These are phyloP conservation scores for Gymnoscopelus microlampas DNA, from an alignment of 2,797 vertebrate genomes.

Conservation along the genomic window DNA sequence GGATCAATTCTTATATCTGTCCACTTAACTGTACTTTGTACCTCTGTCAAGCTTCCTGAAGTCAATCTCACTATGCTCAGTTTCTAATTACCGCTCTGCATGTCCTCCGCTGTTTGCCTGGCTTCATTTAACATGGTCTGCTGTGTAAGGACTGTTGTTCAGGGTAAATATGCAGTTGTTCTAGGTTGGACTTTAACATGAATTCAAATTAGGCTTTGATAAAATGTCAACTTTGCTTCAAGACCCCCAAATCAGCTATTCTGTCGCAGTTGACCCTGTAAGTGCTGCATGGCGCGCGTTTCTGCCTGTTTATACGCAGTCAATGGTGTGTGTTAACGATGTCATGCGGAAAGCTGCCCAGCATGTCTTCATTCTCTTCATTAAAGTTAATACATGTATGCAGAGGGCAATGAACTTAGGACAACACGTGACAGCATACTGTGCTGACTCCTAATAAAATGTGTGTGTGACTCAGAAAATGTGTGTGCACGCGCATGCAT, in stretches of 20 bases:
- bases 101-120: slow-evolving; percentile 9
- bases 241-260: background rate
- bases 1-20: slow-evolving; percentile 6
- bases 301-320: too few species aligned
- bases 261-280: background rate
- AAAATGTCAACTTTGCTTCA: background rate
- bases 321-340: background rate
- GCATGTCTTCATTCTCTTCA: slow-evolving; percentile 18
- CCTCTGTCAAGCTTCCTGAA: background rate
- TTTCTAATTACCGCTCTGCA: background rate
- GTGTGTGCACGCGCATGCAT: slow-evolving; percentile 11
- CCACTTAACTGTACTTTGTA: slow-evolving; percentile 5
- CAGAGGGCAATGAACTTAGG: slow-evolving; percentile 65
- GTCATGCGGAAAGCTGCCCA: background rate
- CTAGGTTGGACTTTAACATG: background rate
- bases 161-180: background rate
- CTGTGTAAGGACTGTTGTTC: background rate
- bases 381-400: slow-evolving; percentile 16
- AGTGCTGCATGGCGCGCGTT: background rate
- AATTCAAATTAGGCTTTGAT: background rate
- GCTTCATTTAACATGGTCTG: background rate
- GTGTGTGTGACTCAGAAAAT: background rate
- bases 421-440: slow-evolving; percentile 65
- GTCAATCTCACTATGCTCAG: background rate
- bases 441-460: slow-evolving; percentile 51